Evolutionary conservation across 2,797 vertebrate genomes (phyloP), one percentile per base, ranked within the genome.

Genomic region (Cyprinella venusta): DNA sequence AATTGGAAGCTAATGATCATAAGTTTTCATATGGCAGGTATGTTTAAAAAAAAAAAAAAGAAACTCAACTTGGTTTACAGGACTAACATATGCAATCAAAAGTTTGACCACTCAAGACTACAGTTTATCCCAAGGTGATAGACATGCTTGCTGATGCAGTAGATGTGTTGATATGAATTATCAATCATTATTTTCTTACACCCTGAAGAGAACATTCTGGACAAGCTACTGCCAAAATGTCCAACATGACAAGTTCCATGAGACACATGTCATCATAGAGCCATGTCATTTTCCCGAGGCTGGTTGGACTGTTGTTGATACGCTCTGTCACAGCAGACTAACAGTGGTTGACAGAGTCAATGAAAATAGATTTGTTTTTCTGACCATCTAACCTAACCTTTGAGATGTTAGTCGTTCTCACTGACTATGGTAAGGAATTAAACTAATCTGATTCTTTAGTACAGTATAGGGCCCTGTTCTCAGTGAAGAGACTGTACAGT

Each of bases 291-390:
- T 84, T 85, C 71, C 86, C 64, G 76, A 82, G 86, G 74, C 74
- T 86, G 87, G 84, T 82, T 80, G 79, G 82, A 87, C 86, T 76
- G 69, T 76, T 72, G 26, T 61, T 76, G 82, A 79, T 50, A 78
- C 61, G 56, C 87, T 87, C 88, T 86, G 88, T 92, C 91, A 85
- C 64, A 81, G 72, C 83, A 84, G 85, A 76, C 88, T 92, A 92
- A 95, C 92, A 89, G 86, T 67, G 87, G 85, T 87, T 86, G 94
- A 93, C 93, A 92, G 90, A 72, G 87, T 82, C 87, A 90, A 94
- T 93, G 91, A 94, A 91, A 92, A 94, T 90, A 90, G 91, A 94
- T 93, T 89, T 82, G 86, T 90, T 91, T 90, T 88, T 92, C 91
- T 89, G 85, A 82, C 79, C 79, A 13, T 50, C 77, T 61, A 61